Conservation (phyloP, 2,113 vertebrate species). For the Lipophrys pholis region DNA sequence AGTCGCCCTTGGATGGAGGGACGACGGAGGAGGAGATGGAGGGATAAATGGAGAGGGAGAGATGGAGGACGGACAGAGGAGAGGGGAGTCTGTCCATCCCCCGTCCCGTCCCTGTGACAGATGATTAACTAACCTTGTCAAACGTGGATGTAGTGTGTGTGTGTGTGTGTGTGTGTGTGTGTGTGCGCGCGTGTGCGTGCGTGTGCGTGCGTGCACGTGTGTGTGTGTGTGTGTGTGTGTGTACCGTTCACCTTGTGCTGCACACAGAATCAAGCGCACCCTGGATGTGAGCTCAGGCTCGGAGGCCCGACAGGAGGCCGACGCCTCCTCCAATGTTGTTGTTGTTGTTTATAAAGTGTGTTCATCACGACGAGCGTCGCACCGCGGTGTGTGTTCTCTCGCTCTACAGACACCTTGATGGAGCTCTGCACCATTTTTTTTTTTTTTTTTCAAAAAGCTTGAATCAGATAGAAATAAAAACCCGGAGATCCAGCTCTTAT, state of each 20-base stretch:
- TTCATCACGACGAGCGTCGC: too few species aligned
- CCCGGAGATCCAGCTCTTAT: too few species aligned
- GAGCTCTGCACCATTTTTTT: too few species aligned
- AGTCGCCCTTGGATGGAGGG: slow-evolving; percentile 49
- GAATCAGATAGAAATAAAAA: too few species aligned
- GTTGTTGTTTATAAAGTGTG: too few species aligned
- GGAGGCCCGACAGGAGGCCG: background rate
- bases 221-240: slow-evolving; percentile 22
- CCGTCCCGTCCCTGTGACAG: slow-evolving; percentile 45
- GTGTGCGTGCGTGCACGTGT: slow-evolving; percentile 20
- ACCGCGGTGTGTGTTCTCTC: too few species aligned
- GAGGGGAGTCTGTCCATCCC: slow-evolving; percentile 54
- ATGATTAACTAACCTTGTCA: slow-evolving; percentile 76
- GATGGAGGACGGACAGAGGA: slow-evolving; percentile 60
- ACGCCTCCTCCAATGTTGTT: too few species aligned
- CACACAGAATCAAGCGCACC: background rate
- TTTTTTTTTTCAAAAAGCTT: too few species aligned
- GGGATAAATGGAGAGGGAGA: slow-evolving; percentile 30
- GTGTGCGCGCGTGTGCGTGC: slow-evolving; percentile 8
- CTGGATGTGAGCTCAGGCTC: background rate
- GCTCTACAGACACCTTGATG: too few species aligned
- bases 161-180: slow-evolving; percentile 19
- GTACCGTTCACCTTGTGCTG: slow-evolving; percentile 48
- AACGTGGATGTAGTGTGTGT: slow-evolving; percentile 48
- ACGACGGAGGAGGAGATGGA: slow-evolving; percentile 14